phyloP scores from a whole-genome alignment of 2,888 invertebrate species.

The Rotaria magnacalcarata region DNA sequence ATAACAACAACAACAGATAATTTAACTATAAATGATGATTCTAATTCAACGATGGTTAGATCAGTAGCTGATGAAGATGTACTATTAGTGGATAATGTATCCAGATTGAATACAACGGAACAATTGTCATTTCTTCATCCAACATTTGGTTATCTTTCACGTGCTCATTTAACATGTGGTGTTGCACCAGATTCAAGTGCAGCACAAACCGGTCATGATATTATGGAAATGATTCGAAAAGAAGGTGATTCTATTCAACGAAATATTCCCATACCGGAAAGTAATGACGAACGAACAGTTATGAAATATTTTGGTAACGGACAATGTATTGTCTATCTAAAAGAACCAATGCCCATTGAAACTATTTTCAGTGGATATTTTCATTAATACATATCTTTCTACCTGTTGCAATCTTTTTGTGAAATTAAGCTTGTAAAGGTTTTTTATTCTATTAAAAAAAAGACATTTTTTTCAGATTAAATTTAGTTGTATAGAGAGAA shows the following conservation, averaged over 20 bases:
- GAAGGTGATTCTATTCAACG: background rate
- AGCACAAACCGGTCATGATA: background rate
- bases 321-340: conserved; percentile 10
- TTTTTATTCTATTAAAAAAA: no score
- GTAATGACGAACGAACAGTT: background rate
- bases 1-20: background rate
- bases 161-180: conserved; percentile 32
- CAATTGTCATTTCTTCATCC: conserved; percentile 11
- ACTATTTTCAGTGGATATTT: background rate
- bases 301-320: conserved; percentile 11
- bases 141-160: conserved; percentile 19
- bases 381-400: background rate
- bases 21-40: background rate
- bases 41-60: background rate
- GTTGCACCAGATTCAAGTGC: background rate
- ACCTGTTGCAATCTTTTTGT: background rate
- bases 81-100: background rate
- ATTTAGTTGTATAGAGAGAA: background rate
- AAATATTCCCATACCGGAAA: background rate
- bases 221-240: background rate
- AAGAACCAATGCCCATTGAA: conserved; percentile 17
- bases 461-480: background rate
- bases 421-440: background rate
- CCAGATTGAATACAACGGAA: background rate
- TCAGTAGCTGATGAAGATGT: conserved; percentile 3